Evolutionary conservation across 2,797 vertebrate genomes (phyloP).

Genomic region (Streptopelia turtur): DNA sequence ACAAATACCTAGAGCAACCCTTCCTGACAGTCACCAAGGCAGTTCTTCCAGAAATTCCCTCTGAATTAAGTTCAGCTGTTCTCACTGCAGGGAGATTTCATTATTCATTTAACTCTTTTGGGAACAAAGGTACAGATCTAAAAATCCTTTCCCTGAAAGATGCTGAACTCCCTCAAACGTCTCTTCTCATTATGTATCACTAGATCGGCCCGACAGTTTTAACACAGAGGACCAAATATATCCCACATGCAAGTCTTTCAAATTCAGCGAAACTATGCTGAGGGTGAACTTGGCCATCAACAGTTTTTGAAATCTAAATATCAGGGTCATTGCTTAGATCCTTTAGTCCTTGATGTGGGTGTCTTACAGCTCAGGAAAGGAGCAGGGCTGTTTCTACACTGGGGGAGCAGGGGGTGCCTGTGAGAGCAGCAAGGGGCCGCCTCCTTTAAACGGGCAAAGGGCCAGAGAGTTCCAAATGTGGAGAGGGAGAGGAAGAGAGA

Average conservation of each 20-base stretch:
- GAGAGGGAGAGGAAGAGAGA: not conserved
- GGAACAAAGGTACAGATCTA: slow-evolving; percentile 50
- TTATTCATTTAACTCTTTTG: slow-evolving; percentile 53
- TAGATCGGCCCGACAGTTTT: slow-evolving; percentile 1
- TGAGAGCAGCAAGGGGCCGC: not conserved
- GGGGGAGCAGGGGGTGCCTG: not conserved
- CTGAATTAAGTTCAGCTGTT: slow-evolving; percentile 59
- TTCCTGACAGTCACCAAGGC: slow-evolving; percentile 17
- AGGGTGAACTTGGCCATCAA: slow-evolving; percentile 31
- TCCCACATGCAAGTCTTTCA: not conserved
- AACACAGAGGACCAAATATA: not conserved
- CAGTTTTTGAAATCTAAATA: slow-evolving; percentile 38
- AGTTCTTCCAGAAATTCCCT: slow-evolving; percentile 35
- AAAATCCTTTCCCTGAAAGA: slow-evolving; percentile 36
- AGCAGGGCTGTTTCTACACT: slow-evolving; percentile 29
- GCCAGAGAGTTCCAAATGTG: not conserved
- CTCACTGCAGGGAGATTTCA: slow-evolving; percentile 42
- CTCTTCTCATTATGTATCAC: slow-evolving; percentile 15
- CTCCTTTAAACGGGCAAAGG: not conserved
- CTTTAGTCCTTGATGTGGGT: slow-evolving; percentile 20
- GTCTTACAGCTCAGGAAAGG: slow-evolving; percentile 21
- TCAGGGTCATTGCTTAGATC: slow-evolving; percentile 35
- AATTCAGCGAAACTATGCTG: not conserved
- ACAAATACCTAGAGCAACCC: slow-evolving; percentile 27
- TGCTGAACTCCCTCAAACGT: slow-evolving; percentile 24